Conservation (phyloP, 2,888 invertebrate genomes). For the Calliphora vomitoria region DNA sequence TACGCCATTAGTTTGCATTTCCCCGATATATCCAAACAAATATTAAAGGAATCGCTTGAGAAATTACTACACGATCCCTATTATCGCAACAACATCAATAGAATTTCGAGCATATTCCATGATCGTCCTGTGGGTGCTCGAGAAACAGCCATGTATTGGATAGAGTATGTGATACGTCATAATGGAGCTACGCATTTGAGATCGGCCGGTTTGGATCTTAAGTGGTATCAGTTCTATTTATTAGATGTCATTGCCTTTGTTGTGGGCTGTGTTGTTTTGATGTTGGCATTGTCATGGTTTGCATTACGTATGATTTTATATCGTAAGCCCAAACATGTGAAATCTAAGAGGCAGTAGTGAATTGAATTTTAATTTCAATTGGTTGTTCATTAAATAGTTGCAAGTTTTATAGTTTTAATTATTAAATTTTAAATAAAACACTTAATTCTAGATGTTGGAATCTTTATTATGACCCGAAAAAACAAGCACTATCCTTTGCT, state of each 20-base stretch:
- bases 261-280: slow-evolving; percentile 9
- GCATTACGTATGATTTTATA: slow-evolving; percentile 1
- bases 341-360: slow-evolving; percentile 40
- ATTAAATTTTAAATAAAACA: no score
- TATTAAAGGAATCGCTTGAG: slow-evolving; percentile 79
- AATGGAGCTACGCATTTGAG: slow-evolving; percentile 83
- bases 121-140: slow-evolving; percentile 82
- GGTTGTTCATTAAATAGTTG: background rate
- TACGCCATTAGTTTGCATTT: slow-evolving; percentile 82
- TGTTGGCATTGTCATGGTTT: background rate
- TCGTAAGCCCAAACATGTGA: background rate
- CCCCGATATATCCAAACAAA: slow-evolving; percentile 80
- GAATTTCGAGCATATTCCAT: slow-evolving; percentile 82
- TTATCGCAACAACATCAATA: slow-evolving; percentile 81
- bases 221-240: slow-evolving; percentile 83
- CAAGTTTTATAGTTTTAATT: no score
- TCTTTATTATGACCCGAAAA: no score
- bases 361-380: background rate
- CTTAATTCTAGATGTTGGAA: no score
- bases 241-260: slow-evolving; percentile 82
- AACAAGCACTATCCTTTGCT: no score
- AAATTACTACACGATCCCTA: slow-evolving; percentile 83
- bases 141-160: slow-evolving; percentile 84
- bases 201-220: slow-evolving; percentile 81
- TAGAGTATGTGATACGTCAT: slow-evolving; percentile 84